Evolutionary conservation across 1,140 invertebrate species (phyloP), one percentile per base, ranked within the genome.

Genomic region (Papilio polytes): DNA sequence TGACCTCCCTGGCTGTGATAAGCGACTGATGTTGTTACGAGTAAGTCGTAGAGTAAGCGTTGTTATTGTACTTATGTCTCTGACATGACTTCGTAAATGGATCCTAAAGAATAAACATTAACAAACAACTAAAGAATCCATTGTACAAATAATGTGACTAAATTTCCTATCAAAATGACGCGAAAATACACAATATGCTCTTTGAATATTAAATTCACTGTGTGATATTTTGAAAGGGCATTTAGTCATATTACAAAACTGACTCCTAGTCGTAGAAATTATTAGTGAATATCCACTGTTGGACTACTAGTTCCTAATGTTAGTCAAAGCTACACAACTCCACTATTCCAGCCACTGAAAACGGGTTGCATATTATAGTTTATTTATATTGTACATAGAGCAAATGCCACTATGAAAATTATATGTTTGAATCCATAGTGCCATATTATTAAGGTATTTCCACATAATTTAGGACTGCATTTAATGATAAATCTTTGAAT

Each of bases 361-460:
- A 70, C 44, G 74, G 74, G 74, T 83, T 78, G 41, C 79, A 66
- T 82, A 76, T 78, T 81, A 80, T 80, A 84, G 87, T 84, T 88
- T 78, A 81, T 84, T 84, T 81, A 81, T 84, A 81, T 84, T 84
- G 85, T 82, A 80, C 22, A 77, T 59, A 82, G 76, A 84, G 81
- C 83, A 84, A 81, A 85, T 87, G 89, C 83, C 90, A 93, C 92
- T 93, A 93, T 93, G 92, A 89, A 90, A 89, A 88, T 88, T 89
- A 92, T 92, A 92, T 92, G 91, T 92, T 91, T 89, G 85, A 88
- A 91, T 87, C 88, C 92, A 93, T 92, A 94, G 91, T 92, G 90
- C 85, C 90, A 91, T 91, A 46, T 87, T 84, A 84, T 88, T 81
- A 74, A 82, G 72, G 44, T 80, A 77, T 51, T 66, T 70, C 26